These are phyloP conservation scores for Ostrea denselamellosa DNA, from an alignment of 1,140 invertebrate species.

Conservation along the genomic window DNA sequence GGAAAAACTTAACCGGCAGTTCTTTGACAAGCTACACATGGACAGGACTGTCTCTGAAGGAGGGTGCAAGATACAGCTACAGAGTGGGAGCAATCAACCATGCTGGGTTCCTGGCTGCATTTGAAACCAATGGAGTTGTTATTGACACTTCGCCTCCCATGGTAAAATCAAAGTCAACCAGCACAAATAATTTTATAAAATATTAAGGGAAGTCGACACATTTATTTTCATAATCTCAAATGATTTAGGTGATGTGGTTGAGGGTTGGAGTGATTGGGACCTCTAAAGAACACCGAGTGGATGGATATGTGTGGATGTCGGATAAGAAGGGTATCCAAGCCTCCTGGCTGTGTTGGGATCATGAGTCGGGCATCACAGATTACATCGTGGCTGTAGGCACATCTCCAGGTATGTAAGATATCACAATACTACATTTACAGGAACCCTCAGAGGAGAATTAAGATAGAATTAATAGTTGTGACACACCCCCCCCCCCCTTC, in stretches of 20 bases:
- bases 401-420: slow-evolving; percentile 52
- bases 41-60: slow-evolving; percentile 36
- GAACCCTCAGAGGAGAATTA: too few relatives aligned
- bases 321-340: slow-evolving; percentile 63
- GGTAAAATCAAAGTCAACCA: background rate
- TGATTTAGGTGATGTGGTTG: slow-evolving; percentile 54
- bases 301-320: slow-evolving; percentile 63
- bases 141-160: slow-evolving; percentile 55
- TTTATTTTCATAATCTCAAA: slow-evolving; percentile 6
- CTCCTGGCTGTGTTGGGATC: slow-evolving; percentile 61
- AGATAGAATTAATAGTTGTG: too few relatives aligned
- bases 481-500: too few relatives aligned
- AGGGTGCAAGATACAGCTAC: slow-evolving; percentile 56
- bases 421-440: too few relatives aligned
- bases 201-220: background rate
- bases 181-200: background rate
- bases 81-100: slow-evolving; percentile 61
- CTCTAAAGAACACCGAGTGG: slow-evolving; percentile 60
- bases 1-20: slow-evolving; percentile 28
- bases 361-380: slow-evolving; percentile 61
- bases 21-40: slow-evolving; percentile 44
- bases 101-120: slow-evolving; percentile 61
- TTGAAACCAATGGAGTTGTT: slow-evolving; percentile 63
- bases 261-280: slow-evolving; percentile 60
- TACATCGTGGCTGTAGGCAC: slow-evolving; percentile 66